Conservation (phyloP, 2,113 vertebrate species). For the Dolichotis patagonum region DNA sequence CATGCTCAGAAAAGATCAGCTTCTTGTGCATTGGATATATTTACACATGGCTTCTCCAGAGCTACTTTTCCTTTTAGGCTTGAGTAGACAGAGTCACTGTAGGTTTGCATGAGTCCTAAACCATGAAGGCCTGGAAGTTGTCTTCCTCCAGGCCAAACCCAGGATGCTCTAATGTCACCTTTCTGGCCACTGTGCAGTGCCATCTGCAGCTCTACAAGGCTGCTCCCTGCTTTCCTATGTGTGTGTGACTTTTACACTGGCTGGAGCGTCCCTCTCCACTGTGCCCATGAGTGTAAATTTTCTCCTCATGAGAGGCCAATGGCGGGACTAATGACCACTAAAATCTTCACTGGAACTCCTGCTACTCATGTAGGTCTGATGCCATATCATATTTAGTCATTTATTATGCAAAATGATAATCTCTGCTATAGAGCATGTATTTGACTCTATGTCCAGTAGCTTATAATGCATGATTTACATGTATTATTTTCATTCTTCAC, state of each 20-base stretch:
- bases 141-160: neutral
- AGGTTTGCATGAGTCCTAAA: neutral
- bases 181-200: accelerated
- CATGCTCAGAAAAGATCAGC: neutral
- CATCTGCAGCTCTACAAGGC: accelerated
- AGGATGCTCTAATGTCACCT: neutral
- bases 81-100: neutral
- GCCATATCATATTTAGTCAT: neutral
- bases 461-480: neutral
- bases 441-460: neutral
- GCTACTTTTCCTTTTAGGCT: neutral
- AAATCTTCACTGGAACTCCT: neutral
- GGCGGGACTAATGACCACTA: neutral
- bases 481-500: neutral
- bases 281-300: neutral
- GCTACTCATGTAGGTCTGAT: neutral
- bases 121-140: neutral
- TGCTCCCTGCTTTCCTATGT: accelerated
- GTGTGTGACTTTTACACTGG: too few relatives aligned
- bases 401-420: neutral
- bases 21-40: neutral
- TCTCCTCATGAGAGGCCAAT: neutral
- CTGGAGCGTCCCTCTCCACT: accelerated
- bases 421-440: neutral
- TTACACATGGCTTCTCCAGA: neutral